These are phyloP conservation scores for Leucoma salicis DNA, from an alignment of 2,888 invertebrate genomes.

Conservation along the genomic window DNA sequence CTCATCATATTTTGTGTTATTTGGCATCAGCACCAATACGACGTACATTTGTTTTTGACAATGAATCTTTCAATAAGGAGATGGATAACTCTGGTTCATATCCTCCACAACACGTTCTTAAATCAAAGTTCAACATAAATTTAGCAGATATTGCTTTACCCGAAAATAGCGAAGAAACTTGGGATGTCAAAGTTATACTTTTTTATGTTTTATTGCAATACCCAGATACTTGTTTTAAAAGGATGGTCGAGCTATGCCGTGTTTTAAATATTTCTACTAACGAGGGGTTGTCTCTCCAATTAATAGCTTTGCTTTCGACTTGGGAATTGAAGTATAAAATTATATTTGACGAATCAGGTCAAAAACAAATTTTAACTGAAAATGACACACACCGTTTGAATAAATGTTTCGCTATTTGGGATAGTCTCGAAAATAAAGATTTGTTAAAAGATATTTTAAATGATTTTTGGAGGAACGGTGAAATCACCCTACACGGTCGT, in stretches of 20 bases:
- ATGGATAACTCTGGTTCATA: slow-evolving; percentile 52
- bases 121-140: slow-evolving; percentile 70
- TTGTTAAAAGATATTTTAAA: slow-evolving; percentile 64
- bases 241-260: slow-evolving; percentile 59
- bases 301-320: slow-evolving; percentile 62
- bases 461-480: slow-evolving; percentile 77
- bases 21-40: slow-evolving; percentile 53
- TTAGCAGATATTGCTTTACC: slow-evolving; percentile 65
- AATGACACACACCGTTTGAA: slow-evolving; percentile 52
- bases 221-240: slow-evolving; percentile 54
- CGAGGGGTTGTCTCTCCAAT: slow-evolving; percentile 67
- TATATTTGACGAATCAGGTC: slow-evolving; percentile 53
- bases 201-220: slow-evolving; percentile 66
- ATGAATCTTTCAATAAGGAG: slow-evolving; percentile 38
- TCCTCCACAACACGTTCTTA: slow-evolving; percentile 66
- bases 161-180: slow-evolving; percentile 72
- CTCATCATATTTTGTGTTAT: slow-evolving; percentile 51
- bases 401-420: slow-evolving; percentile 63
- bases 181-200: slow-evolving; percentile 72
- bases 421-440: slow-evolving; percentile 65
- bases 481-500: slow-evolving; percentile 69
- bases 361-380: slow-evolving; percentile 51
- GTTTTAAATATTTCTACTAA: slow-evolving; percentile 61
- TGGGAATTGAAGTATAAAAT: slow-evolving; percentile 71
- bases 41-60: slow-evolving; percentile 51